Conservation (phyloP, 2,888 invertebrate species). For the Elmis aenea region DNA sequence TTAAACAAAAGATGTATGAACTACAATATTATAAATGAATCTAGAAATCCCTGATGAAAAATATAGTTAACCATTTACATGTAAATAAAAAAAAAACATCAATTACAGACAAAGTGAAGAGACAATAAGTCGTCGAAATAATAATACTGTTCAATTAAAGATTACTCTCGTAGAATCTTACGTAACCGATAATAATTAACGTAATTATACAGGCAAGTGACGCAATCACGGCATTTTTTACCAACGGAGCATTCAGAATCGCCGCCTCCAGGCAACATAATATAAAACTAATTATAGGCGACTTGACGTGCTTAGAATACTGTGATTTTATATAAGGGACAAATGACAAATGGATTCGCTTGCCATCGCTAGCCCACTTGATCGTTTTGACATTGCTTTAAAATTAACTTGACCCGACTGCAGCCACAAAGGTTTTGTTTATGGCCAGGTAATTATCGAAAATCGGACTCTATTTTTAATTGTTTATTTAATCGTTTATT, state of each 20-base stretch:
- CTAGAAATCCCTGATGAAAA: no score
- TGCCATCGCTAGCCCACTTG: constrained; percentile 7
- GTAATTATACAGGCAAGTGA: constrained; percentile 35
- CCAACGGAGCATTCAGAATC: constrained; percentile 29
- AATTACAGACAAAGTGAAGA: background rate
- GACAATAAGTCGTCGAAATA: background rate
- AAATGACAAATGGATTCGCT: constrained; percentile 41
- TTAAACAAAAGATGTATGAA: no score
- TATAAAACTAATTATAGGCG: constrained; percentile 42
- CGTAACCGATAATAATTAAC: constrained; percentile 33
- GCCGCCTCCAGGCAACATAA: constrained; percentile 31
- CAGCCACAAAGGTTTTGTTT: no score
- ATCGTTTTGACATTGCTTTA: constrained; percentile 24
- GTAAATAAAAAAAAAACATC: no score
- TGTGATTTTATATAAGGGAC: constrained; percentile 41
- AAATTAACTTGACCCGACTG: background rate
- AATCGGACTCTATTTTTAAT: no score
- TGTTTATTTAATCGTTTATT: no score
- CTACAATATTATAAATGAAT: no score
- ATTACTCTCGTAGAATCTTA: constrained; percentile 30
- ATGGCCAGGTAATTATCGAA: no score
- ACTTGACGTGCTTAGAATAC: constrained; percentile 38
- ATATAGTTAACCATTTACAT: no score
- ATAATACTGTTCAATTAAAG: constrained; percentile 13
- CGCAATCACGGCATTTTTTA: constrained; percentile 31